Base-by-base conservation (phyloP, 2,797 vertebrate genomes). In the Myripristis murdjan region DNA sequence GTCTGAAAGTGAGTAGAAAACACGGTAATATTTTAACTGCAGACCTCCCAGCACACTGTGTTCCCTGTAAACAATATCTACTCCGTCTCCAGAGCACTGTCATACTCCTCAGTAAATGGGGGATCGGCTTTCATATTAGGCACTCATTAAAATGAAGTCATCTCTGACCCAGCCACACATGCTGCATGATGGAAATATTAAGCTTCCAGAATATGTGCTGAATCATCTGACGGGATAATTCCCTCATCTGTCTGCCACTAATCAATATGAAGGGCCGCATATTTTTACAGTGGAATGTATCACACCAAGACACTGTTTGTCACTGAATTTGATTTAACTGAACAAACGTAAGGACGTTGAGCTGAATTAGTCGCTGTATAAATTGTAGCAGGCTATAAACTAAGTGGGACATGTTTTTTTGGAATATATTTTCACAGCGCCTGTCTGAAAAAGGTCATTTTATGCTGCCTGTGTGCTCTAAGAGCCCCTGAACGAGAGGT, bases 121-220 rank as follows among this genome's bases (percentile, higher is more conserved):
- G 73, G 76, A 89, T 91, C 87, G 61, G 60, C 49, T 92, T 91
- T 88, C 85, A 71, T 55, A 64, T 64, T 28, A 49, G 66, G 58
- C 55, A 47, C 68, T 87, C 64, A 65, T 31, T 72, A 63, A 77
- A 82, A 55, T 79, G 77, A 85, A 73, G 84, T 89, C 70, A 84
- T 70, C 60, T 28, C 57, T 55, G 41, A 69, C 18, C 53, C 39
- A 35, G 62, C 74, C 77, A 89, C 83, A 75, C 16, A 35, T 73
- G 31, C 26, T 43, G 12, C 43, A 39, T 58, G 37, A 56, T 18
- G 66, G 56, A 67, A 58, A 72, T 79, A 72, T 75, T 68, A 61
- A 60, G 35, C 64, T 79, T 52, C 55, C 57, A 65, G 69, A 70
- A 77, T 68, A 71, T 56, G 49, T 22, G 41, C 39, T 39, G 47